These are phyloP conservation scores for Ploceus nigricollis DNA, from an alignment of 2,113 vertebrate species.

Conservation along the genomic window DNA sequence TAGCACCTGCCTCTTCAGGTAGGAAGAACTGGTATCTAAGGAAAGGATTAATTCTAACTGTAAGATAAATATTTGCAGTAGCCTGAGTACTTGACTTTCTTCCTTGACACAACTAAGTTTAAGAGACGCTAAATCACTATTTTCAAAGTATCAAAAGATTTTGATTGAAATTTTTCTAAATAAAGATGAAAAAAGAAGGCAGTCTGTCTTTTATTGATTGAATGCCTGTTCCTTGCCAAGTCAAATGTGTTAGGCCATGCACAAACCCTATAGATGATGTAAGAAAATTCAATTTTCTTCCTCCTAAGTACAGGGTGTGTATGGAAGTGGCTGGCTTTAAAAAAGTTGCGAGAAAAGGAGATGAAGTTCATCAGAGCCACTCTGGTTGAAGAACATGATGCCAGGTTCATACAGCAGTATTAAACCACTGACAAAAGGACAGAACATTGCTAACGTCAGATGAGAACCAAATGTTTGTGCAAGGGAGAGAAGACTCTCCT, in stretches of 20 bases:
- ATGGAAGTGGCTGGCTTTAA: not conserved
- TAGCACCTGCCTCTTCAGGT: not conserved
- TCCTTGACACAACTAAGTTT: not conserved
- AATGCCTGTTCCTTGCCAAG: not conserved
- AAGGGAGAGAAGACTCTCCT: not conserved
- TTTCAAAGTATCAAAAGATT: not conserved
- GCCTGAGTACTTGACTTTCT: not conserved
- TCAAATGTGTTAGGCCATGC: not conserved
- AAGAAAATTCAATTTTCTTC: not conserved
- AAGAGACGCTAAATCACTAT: not conserved
- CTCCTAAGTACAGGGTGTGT: not conserved
- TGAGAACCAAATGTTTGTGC: not conserved
- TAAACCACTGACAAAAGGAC: not conserved
- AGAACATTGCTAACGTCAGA: not conserved
- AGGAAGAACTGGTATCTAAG: not conserved
- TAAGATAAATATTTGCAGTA: not conserved
- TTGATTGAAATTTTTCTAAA: not conserved
- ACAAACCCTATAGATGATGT: not conserved
- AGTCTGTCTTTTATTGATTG: not conserved
- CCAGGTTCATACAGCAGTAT: not conserved
- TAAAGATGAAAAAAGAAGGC: slow-evolving; percentile 1
- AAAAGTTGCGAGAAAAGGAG: not conserved
- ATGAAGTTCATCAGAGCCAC: not conserved
- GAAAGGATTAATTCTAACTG: not conserved
- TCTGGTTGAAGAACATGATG: not conserved